These are phyloP conservation scores for Cephus pygmeus DNA, from an alignment of 2,888 invertebrate species.

Conservation along the genomic window DNA sequence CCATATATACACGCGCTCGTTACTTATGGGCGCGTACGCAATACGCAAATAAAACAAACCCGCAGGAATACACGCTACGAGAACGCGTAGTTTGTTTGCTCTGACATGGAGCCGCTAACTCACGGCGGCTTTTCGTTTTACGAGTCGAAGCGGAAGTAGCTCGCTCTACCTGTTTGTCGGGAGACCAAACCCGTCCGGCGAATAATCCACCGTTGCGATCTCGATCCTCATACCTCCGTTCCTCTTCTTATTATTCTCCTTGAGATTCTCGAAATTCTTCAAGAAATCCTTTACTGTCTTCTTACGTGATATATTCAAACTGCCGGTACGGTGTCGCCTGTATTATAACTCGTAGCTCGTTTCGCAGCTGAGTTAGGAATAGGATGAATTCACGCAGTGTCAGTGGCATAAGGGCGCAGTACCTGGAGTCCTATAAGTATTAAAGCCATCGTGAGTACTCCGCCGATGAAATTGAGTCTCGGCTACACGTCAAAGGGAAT, in stretches of 20 bases:
- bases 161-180: conserved; percentile 1
- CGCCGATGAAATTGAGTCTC: conserved; percentile 1
- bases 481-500: not conserved
- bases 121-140: not conserved
- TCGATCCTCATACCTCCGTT: not conserved
- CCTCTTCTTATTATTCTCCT: not conserved
- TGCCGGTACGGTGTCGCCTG: not conserved
- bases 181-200: not conserved
- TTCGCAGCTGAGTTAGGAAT: not conserved
- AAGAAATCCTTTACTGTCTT: not conserved
- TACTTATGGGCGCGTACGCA: not conserved
- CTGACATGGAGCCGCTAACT: not conserved
- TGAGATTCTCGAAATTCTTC: not conserved
- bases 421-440: not conserved
- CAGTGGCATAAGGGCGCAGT: not conserved
- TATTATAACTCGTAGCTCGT: not conserved
- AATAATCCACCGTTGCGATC: not conserved
- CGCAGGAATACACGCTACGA: conserved; percentile 1
- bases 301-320: not conserved
- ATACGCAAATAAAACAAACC: not conserved
- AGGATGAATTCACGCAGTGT: not conserved
- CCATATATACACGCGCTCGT: not conserved
- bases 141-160: conserved; percentile 1
- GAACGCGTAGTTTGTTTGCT: conserved; percentile 5
- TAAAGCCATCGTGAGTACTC: not conserved